phyloP scores from a whole-genome alignment of 1,140 invertebrate genomes.

The Trachelipus rathkii region DNA sequence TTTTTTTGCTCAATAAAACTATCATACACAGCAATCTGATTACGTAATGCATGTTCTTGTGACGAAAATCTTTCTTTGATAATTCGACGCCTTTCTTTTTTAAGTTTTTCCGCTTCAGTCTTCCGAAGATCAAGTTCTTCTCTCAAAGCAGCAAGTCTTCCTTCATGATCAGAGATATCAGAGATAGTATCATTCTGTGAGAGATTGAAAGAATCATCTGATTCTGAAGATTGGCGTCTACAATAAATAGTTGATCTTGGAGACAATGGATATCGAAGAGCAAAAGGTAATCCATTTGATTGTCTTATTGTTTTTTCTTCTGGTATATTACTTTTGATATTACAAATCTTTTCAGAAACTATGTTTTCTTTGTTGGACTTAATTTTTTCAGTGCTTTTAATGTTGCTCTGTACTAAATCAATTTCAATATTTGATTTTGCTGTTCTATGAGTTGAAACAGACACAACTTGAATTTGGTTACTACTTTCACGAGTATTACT shows the following conservation, averaged over 20 bases:
- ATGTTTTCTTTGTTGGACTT: neutral
- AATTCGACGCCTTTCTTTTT: constrained; percentile 52
- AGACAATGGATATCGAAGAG: constrained; percentile 47
- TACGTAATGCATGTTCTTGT: constrained; percentile 55
- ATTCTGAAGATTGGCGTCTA: constrained; percentile 55
- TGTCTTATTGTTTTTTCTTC: neutral
- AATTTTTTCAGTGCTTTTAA: neutral
- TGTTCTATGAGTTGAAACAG: too few species aligned
- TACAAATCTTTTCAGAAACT: neutral
- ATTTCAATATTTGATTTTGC: too few species aligned
- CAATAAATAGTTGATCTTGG: constrained; percentile 45
- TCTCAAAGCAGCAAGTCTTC: constrained; percentile 54
- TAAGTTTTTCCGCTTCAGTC: constrained; percentile 54
- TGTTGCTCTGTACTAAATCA: too few species aligned
- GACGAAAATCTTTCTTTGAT: constrained; percentile 54
- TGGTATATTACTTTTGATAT: neutral
- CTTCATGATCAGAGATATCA: constrained; percentile 57
- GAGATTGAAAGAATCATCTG: constrained; percentile 57
- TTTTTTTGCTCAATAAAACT: constrained; percentile 54
- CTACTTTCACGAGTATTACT: too few species aligned
- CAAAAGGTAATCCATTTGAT: constrained; percentile 22
- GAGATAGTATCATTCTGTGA: constrained; percentile 56
- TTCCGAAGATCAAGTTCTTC: constrained; percentile 55
- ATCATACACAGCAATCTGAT: constrained; percentile 58
- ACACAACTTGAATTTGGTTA: too few species aligned